A percentile compares a stretch with the other conserved stretches of the same genome.
These are phyloP conservation scores for Bombyx mori DNA, from an alignment of 1,140 invertebrate species.

Conservation along the genomic window ASM3026992v2 NC_085131.1:2007001-2007500, in stretches of 20 bases:
- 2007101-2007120: conserved; percentile 86
- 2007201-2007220: conserved; percentile 30
- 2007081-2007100: conserved; percentile 82
- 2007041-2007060: conserved; percentile 79
- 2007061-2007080: conserved; percentile 79
- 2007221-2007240: conserved; percentile 39
- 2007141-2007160: conserved; percentile 27
- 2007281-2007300: conserved; percentile 37
- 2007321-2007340: conserved; percentile 40
- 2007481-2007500: conserved; percentile 14
- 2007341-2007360: conserved; percentile 14
- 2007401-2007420: conserved; percentile 5
- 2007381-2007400: too few relatives aligned
- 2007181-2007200: conserved; percentile 35
- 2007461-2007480: conserved; percentile 44
- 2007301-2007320: conserved; percentile 17
- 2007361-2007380: conserved; percentile 3
- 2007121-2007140: conserved; percentile 76
- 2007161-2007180: conserved; percentile 24
- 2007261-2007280: conserved; percentile 18
- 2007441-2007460: conserved; percentile 16
- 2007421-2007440: not conserved
- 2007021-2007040: conserved; percentile 81
- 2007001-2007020: conserved; percentile 78
- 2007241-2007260: conserved; percentile 44